Evolutionary conservation across 2,888 invertebrate species (phyloP).

Genomic region (Ametastegia equiseti): DNA sequence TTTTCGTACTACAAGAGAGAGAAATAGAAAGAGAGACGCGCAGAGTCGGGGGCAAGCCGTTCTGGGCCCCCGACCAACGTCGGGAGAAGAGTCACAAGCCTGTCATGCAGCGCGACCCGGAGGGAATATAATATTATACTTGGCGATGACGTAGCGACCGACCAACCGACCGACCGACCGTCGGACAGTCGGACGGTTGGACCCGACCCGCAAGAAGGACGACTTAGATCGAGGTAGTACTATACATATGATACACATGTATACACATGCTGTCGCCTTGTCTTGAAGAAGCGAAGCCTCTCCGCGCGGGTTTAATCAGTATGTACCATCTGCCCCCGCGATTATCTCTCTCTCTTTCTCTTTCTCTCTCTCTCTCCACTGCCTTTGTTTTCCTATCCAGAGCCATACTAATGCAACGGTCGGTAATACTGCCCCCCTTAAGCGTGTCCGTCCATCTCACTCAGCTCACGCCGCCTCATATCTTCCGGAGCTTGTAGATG

Average conservation of each 20-base stretch:
- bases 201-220: conserved; percentile 40
- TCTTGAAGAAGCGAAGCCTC: neutral
- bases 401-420: neutral
- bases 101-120: neutral
- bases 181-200: too few species aligned
- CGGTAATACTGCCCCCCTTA: too few species aligned
- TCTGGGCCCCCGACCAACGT: conserved; percentile 51
- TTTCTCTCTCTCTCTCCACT: neutral
- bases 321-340: conserved; percentile 40
- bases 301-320: conserved; percentile 46
- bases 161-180: too few species aligned
- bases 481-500: too few species aligned
- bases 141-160: conserved; percentile 71
- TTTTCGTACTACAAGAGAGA: neutral
- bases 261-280: neutral
- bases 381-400: conserved; percentile 23
- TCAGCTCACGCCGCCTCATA: too few species aligned
- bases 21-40: too few species aligned
- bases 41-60: too few species aligned
- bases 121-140: conserved; percentile 67
- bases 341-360: neutral
- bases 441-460: too few species aligned
- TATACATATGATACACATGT: neutral
- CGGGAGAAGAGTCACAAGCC: conserved; percentile 55
- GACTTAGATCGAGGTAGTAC: conserved; percentile 26